Percentiles rank a stretch among this genome's conserved stretches.
Conservation (phyloP, 1,140 invertebrate genomes). For the Mycetomoellerius zeteki region DNA sequence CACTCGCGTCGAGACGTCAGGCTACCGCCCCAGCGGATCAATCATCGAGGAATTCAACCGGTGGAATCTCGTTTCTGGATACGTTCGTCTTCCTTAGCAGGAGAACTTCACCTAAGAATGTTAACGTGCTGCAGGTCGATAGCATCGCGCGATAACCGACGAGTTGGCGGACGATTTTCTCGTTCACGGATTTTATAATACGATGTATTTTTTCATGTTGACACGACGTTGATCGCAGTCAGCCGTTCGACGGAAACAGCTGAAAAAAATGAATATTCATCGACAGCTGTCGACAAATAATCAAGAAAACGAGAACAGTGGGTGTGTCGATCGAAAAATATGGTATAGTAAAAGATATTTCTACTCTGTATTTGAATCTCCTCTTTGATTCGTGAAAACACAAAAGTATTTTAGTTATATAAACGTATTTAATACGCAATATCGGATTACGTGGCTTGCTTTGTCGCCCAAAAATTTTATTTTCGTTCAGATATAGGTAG, state of each 20-base stretch:
- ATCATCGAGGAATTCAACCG: constrained; percentile 77
- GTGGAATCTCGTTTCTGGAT: constrained; percentile 71
- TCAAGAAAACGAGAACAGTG: not conserved
- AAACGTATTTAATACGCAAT: not conserved
- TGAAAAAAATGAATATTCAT: constrained; percentile 31
- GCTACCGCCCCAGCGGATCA: constrained; percentile 65
- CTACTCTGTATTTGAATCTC: not conserved
- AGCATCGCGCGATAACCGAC: constrained; percentile 53
- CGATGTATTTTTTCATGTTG: constrained; percentile 1
- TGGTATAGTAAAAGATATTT: not conserved
- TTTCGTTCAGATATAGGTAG: not conserved
- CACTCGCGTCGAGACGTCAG: constrained; percentile 53
- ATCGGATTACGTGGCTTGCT: not conserved
- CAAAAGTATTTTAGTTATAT: not conserved
- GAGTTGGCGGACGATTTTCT: constrained; percentile 20
- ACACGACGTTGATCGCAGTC: constrained; percentile 17
- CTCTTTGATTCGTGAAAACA: not conserved
- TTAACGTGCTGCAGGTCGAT: constrained; percentile 44
- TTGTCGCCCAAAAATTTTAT: not conserved
- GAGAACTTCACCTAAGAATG: constrained; percentile 37
- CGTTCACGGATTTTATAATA: constrained; percentile 36
- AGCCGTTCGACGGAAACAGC: not conserved
- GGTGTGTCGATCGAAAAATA: constrained; percentile 1
- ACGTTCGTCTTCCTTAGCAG: constrained; percentile 60
- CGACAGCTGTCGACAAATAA: not conserved